Evolutionary conservation across 1,140 invertebrate species (phyloP).

Genomic region (silkworm (Bombyx mori)): DNA sequence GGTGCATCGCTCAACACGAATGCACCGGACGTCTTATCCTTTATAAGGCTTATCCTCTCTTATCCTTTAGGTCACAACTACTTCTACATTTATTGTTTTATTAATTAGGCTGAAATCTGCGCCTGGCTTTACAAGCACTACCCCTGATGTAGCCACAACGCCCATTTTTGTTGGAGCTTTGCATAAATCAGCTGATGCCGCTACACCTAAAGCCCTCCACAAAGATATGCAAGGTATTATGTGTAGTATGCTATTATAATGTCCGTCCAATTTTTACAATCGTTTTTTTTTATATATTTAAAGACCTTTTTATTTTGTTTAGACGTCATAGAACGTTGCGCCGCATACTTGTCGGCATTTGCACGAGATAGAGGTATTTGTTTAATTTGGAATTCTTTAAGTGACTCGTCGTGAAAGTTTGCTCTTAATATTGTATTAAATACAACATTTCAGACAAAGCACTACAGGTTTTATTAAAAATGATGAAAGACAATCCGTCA

Average conservation of each 20-base stretch:
- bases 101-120: constrained; percentile 39
- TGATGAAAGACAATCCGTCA: constrained; percentile 33
- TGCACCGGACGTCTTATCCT: too few relatives aligned
- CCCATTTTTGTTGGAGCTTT: constrained; percentile 27
- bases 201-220: constrained; percentile 27
- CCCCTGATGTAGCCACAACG: constrained; percentile 26
- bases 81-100: not conserved
- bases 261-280: not conserved
- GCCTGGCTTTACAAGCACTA: constrained; percentile 26
- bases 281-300: not conserved
- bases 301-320: constrained; percentile 4
- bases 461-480: constrained; percentile 28
- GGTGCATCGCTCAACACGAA: too few relatives aligned
- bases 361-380: constrained; percentile 40
- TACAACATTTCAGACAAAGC: constrained; percentile 26
- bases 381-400: not conserved
- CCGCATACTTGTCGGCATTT: constrained; percentile 48
- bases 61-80: too few relatives aligned
- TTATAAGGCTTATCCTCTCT: too few relatives aligned
- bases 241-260: not conserved
- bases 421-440: too few relatives aligned
- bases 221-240: constrained; percentile 37
- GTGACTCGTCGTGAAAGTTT: too few relatives aligned
- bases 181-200: constrained; percentile 33
- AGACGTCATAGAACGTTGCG: constrained; percentile 40